These are phyloP conservation scores for Drosophila picticornis DNA, from an alignment of 2,888 invertebrate species.

Conservation along the genomic window DNA sequence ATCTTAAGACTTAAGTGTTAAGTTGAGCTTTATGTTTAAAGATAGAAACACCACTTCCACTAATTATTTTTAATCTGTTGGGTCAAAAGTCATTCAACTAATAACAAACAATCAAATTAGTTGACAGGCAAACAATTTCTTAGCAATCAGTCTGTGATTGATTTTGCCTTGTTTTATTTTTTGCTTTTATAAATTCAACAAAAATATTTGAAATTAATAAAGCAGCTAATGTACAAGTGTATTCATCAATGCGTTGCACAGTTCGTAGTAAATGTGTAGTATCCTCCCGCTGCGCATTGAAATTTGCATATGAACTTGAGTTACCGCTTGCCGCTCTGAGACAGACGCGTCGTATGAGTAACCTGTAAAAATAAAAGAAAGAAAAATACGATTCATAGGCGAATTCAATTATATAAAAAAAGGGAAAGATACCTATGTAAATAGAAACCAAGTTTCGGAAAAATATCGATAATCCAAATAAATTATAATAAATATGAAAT, in stretches of 20 bases:
- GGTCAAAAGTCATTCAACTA: neutral
- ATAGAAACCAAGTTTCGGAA: neutral
- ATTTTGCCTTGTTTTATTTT: neutral
- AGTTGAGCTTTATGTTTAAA: neutral
- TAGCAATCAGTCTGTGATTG: neutral
- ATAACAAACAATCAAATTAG: neutral
- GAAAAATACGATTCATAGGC: neutral
- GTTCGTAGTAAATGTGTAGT: neutral
- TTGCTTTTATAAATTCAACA: neutral
- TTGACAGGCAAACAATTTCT: neutral
- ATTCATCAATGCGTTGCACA: neutral
- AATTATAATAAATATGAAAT: neutral
- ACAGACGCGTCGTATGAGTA: conserved; percentile 27
- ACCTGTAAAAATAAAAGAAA: conserved; percentile 2
- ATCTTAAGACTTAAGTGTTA: no score
- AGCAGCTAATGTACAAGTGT: neutral
- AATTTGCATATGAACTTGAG: neutral
- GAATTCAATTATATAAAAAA: neutral
- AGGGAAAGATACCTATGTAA: neutral
- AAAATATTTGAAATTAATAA: neutral
- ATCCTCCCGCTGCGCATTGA: neutral
- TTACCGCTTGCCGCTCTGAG: neutral
- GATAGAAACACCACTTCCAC: neutral
- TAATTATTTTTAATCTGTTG: neutral
- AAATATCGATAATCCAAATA: neutral